These are phyloP conservation scores for Loriculus beryllinus DNA, from an alignment of 2,797 vertebrate species.

Conservation along the genomic window DNA sequence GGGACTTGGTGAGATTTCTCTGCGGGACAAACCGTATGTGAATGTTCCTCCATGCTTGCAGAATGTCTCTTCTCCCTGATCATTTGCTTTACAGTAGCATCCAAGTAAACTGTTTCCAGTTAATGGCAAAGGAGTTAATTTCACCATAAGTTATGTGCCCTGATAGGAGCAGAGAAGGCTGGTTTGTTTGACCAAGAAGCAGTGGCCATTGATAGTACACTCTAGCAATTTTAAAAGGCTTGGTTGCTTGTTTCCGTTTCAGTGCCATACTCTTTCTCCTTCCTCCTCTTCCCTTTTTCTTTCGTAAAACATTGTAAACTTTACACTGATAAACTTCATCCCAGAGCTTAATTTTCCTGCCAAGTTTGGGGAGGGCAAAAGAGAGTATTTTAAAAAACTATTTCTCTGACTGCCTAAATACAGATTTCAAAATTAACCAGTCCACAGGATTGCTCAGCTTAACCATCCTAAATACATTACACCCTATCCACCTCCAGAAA, in stretches of 20 bases:
- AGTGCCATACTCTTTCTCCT: not conserved
- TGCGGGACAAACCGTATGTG: not conserved
- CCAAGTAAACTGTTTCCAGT: not conserved
- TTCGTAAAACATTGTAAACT: not conserved
- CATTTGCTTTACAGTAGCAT: not conserved
- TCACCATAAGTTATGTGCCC: not conserved
- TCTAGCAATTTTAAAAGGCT: not conserved
- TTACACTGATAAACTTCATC: not conserved
- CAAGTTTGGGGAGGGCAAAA: not conserved
- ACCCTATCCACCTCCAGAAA: not conserved
- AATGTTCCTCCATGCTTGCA: not conserved
- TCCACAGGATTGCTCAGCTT: not conserved
- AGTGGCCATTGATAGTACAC: not conserved
- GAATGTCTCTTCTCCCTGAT: not conserved
- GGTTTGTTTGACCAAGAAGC: not conserved
- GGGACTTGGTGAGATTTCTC: not conserved
- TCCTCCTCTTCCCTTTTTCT: not conserved
- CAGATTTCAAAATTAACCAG: not conserved
- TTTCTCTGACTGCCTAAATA: not conserved
- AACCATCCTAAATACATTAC: not conserved
- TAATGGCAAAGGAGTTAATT: not conserved
- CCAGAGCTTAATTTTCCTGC: not conserved
- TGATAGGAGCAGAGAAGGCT: not conserved
- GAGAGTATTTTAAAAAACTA: not conserved
- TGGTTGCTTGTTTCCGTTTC: not conserved